These are phyloP conservation scores for Cryptus armator DNA, from an alignment of 2,888 invertebrate genomes.

Conservation along the genomic window DNA sequence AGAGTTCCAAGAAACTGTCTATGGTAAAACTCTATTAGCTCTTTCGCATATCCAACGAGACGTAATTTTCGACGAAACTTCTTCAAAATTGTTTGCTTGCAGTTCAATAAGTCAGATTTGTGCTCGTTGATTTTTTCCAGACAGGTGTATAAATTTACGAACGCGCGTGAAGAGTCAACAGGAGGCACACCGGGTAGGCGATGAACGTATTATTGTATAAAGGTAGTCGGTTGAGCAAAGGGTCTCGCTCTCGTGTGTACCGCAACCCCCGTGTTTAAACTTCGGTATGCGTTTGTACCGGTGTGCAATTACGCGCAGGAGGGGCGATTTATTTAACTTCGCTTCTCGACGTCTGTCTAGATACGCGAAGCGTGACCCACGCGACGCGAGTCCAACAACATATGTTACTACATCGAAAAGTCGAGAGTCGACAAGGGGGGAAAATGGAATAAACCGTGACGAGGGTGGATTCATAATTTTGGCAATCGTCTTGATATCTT, in stretches of 20 bases:
- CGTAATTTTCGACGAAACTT: not conserved
- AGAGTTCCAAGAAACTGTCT: not conserved
- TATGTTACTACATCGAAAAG: constrained; percentile 70
- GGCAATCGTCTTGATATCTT: not conserved
- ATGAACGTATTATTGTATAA: constrained; percentile 5
- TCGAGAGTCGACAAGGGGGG: constrained; percentile 63
- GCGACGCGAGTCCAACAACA: constrained; percentile 63
- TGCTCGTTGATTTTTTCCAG: constrained; percentile 12
- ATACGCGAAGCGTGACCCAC: constrained; percentile 62
- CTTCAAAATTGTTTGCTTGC: not conserved
- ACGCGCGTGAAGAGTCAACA: constrained; percentile 60
- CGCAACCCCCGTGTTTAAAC: constrained; percentile 60
- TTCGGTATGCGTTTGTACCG: constrained; percentile 55
- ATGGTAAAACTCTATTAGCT: not conserved
- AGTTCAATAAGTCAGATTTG: not conserved
- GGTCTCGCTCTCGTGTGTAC: constrained; percentile 11
- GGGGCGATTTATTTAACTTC: constrained; percentile 80
- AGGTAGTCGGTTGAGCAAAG: constrained; percentile 12
- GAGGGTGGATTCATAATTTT: not conserved
- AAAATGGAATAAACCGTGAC: constrained; percentile 45
- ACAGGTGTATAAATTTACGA: constrained; percentile 61
- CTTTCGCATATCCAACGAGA: not conserved
- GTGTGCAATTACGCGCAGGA: constrained; percentile 75
- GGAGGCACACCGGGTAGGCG: constrained; percentile 21
- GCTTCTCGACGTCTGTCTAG: constrained; percentile 69